A percentile compares a stretch with the other conserved stretches of the same genome.
Evolutionary conservation across 2,888 invertebrate genomes (phyloP).

Genomic region (Perdita meconis): DNA sequence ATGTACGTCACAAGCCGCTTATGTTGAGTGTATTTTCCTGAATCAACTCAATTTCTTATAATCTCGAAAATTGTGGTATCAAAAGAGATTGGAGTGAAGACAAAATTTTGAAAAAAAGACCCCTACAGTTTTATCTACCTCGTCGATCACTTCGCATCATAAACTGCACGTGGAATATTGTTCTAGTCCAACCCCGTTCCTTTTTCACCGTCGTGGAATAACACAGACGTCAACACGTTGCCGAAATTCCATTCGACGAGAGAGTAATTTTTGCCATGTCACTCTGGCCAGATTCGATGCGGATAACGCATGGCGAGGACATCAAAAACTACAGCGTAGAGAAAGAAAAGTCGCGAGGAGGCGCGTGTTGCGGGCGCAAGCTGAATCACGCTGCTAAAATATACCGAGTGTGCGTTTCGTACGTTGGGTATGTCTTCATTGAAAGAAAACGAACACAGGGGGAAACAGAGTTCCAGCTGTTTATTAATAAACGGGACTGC

Average conservation of each 20-base stretch:
- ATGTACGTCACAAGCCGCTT: too few relatives aligned
- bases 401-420: conserved; percentile 61
- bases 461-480: conserved; percentile 34
- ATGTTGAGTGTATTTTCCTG: too few relatives aligned
- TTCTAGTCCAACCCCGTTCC: too few relatives aligned
- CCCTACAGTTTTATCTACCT: too few relatives aligned
- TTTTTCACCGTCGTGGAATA: background rate
- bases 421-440: conserved; percentile 44
- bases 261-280: conserved; percentile 18
- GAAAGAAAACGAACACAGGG: conserved; percentile 39
- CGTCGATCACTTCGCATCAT: too few relatives aligned
- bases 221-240: background rate
- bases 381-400: conserved; percentile 65
- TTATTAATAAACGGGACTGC: conserved; percentile 65
- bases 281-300: conserved; percentile 25
- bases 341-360: conserved; percentile 20
- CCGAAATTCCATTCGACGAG: conserved; percentile 2
- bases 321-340: conserved; percentile 29
- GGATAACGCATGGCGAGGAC: conserved; percentile 13
- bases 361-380: conserved; percentile 30
- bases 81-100: too few relatives aligned
- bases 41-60: too few relatives aligned
- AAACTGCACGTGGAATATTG: too few relatives aligned
- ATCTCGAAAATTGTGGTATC: too few relatives aligned
- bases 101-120: too few relatives aligned